Evolutionary conservation across 1,140 invertebrate species (phyloP), one percentile per base, ranked within the genome.

Genomic region (Cryptotermes secundus): DNA sequence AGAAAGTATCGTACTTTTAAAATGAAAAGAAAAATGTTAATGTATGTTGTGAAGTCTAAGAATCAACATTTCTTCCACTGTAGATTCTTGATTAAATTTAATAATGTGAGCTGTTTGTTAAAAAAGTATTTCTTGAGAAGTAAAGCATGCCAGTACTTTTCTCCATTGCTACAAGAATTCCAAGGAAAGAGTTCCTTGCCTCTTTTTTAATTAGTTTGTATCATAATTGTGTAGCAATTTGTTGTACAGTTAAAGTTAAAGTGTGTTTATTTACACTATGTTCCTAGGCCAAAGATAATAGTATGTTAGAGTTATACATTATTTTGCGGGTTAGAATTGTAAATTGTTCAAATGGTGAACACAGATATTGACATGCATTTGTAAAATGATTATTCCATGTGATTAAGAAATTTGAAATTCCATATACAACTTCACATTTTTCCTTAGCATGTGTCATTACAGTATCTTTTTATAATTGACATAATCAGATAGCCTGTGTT

Each of bases 381-480:
- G n/a, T 72, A n/a, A 72, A 72, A 72, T 72, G 26, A 72, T 59
- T 19, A 59, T 59, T 59, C 53, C 53, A 59, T 3, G 3, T 24
- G 26, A 59, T 72, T 72, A 72, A n/a, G n/a, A 72, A 72, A 72
- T 72, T 31, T 26, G 9, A 72, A 72, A 31, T 72, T 72, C 26
- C n/a, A 72, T 72, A 31, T 26, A 72, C n/a, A 72, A n/a, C 59
- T 1, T 72, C 31, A n/a, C 59, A 72, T 72, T 72, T 72, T 65
- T 72, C 26, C n/a, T n/a, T 14, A 31, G n/a, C 4, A 72, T n/a
- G n/a, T 72, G 59, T 72, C 14, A 49, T 49, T 31, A n/a, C 59
- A 72, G 59, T 72, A 31, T 72, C n/a, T 31, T 31, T 72, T 72
- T n/a, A 72, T 72, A 72, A 31, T n/a, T 72, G 59, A 72, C 59